phyloP scores from a whole-genome alignment of 92 coral and sea anemone species.

The Metridium senile region DNA sequence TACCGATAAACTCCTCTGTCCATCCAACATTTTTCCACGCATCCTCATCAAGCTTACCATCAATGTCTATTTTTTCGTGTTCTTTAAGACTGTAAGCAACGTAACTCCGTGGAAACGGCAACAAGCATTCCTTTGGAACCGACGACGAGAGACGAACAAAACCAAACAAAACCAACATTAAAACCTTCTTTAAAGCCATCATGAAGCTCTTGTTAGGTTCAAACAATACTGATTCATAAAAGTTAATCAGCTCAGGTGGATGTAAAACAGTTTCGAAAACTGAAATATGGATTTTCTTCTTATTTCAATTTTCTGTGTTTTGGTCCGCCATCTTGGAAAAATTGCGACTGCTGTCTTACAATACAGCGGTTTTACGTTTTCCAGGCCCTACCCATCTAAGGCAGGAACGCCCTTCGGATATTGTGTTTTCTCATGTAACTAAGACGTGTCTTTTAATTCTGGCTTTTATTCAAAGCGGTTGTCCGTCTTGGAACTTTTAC shows the following conservation, averaged over 20 bases:
- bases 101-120: slow-evolving; percentile 73
- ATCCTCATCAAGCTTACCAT: slow-evolving; percentile 75
- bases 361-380: slow-evolving; percentile 16
- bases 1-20: slow-evolving; percentile 84
- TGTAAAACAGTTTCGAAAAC: neutral
- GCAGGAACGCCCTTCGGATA: slow-evolving; percentile 22
- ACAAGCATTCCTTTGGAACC: slow-evolving; percentile 47
- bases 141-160: neutral
- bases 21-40: slow-evolving; percentile 75
- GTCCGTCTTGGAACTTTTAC: neutral
- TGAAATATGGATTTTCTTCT: neutral
- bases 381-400: slow-evolving; percentile 8
- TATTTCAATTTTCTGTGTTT: neutral
- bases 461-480: neutral
- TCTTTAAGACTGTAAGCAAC: slow-evolving; percentile 66
- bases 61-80: slow-evolving; percentile 54
- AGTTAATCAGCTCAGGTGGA: neutral
- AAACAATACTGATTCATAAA: neutral
- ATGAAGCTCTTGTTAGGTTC: neutral
- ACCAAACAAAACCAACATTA: neutral
- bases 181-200: neutral
- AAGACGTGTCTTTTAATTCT: slow-evolving; percentile 27
- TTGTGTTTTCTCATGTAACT: slow-evolving; percentile 6
- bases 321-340: slow-evolving; percentile 31
- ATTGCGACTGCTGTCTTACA: neutral